These are phyloP conservation scores for Pica pica DNA, from an alignment of 2,113 vertebrate genomes.

Conservation along the genomic window DNA sequence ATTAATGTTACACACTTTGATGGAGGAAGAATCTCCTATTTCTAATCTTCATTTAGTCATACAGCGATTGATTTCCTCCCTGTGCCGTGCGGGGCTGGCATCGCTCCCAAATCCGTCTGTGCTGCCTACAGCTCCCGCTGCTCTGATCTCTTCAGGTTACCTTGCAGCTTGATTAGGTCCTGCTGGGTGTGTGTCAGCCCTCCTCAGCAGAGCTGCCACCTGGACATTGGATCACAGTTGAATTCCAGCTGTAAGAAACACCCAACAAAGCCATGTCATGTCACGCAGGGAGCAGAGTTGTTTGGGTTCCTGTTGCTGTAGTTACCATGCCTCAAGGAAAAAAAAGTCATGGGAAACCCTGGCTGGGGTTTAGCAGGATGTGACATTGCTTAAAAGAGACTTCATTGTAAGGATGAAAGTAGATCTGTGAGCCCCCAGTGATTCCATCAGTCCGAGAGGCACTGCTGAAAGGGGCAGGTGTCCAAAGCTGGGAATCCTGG, in stretches of 20 bases:
- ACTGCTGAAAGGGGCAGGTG: background rate
- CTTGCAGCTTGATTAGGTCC: constrained; percentile 20
- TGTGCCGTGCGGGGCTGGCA: background rate
- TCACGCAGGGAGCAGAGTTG: constrained; percentile 2
- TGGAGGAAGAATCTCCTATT: background rate
- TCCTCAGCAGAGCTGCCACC: constrained; percentile 19
- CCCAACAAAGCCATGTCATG: background rate
- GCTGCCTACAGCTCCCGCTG: background rate
- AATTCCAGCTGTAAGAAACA: constrained; percentile 27
- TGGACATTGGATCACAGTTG: constrained; percentile 20
- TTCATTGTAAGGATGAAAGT: background rate
- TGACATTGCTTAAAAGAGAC: background rate
- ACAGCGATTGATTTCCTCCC: background rate
- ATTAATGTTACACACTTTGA: background rate
- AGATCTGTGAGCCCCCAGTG: background rate
- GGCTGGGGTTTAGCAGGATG: background rate
- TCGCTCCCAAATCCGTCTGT: background rate
- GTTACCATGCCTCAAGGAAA: background rate
- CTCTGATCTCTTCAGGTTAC: constrained; percentile 25
- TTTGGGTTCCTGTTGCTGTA: constrained; percentile 47
- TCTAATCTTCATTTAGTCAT: background rate
- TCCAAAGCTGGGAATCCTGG: background rate
- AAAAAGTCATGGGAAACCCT: constrained; percentile 39
- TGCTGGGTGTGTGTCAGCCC: constrained; percentile 26
- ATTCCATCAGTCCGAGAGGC: background rate